Base-by-base conservation (phyloP, 2,888 invertebrate genomes). In the Falcaria lacertinaria region DNA sequence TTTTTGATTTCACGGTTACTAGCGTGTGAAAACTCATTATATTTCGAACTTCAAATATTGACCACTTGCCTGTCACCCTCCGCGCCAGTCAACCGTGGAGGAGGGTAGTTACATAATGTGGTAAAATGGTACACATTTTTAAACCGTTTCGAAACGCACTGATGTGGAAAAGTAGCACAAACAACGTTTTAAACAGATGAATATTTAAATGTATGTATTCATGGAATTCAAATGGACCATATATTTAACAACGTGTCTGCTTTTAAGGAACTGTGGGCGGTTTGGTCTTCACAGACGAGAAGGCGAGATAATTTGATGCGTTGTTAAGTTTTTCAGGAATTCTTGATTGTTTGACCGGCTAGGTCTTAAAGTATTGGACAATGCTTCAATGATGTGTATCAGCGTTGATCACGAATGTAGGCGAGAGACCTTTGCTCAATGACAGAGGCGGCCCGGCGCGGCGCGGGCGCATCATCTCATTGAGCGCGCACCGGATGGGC, bases 401-500 rank as follows among this genome's bases (percentile, higher is more conserved):
- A 60, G 62, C 52, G 69, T 69, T 71, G 73, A 71, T 81, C 76
- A 79, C 73, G 74, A 79, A 80, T 77, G 87, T 88, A 88, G 87
- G 86, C 88, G 85, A 87, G 73, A 78, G 83, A 80, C 78, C 86
- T 86, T 77, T 80, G 82, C 84, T 86, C 86, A 87, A 86, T 87
- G 86, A 83, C 79, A 81, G 75, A 83, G 82, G 69, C 70, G 69
- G 68, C 42, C 44, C 48, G 69, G 73, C 82, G 77, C 80, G 72
- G 69, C 82, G 77, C 80, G 72, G 69, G 72, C 83, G 86, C 86
- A 87, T 86, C 88, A 85, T 85, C 86, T 88, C 88, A 88, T 88
- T 89, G 87, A 88, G 80, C 72, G 80, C 76, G 78, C 83, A 88
- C 89, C 89, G 88, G 89, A 89, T 88, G 88, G 79, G 72, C 89